Percentiles rank a stretch among this genome's conserved stretches.
These are phyloP conservation scores for Lycia hirtaria DNA, from an alignment of 2,888 invertebrate species.

Conservation along the genomic window DNA sequence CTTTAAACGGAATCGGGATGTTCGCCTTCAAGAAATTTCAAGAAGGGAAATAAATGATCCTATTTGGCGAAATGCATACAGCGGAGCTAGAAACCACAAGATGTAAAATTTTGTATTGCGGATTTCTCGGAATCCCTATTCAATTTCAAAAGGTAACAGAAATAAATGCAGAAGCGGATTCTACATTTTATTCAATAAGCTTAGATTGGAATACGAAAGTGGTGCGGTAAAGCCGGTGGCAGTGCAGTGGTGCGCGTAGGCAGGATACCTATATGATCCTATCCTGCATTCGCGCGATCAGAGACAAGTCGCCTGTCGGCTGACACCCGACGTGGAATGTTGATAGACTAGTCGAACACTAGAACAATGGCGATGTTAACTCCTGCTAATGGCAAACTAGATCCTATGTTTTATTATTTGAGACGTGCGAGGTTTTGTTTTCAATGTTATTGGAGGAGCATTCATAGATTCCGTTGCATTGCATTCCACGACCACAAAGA, in stretches of 20 bases:
- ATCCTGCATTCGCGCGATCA: conserved; percentile 46
- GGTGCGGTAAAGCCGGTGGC: conserved; percentile 46
- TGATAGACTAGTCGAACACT: conserved; percentile 63
- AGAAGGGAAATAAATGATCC: conserved; percentile 11
- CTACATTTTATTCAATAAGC: conserved; percentile 39
- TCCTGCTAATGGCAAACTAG: conserved; percentile 48
- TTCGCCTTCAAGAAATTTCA: conserved; percentile 12
- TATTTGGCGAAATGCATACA: conserved; percentile 13
- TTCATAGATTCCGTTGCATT: conserved; percentile 3
- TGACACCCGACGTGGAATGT: conserved; percentile 62
- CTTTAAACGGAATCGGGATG: neutral
- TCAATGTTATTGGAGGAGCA: conserved; percentile 2
- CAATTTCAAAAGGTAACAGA: conserved; percentile 20
- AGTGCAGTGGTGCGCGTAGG: conserved; percentile 38
- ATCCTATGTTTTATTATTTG: conserved; percentile 41
- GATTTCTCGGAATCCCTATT: conserved; percentile 18
- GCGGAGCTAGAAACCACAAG: conserved; percentile 11
- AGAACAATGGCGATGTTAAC: conserved; percentile 59
- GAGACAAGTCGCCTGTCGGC: conserved; percentile 49
- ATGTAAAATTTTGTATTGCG: conserved; percentile 10
- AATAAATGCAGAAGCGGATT: conserved; percentile 26
- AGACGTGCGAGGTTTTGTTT: conserved; percentile 22
- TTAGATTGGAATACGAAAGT: conserved; percentile 42
- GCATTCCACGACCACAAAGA: neutral
- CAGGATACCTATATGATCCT: conserved; percentile 27